A percentile compares a stretch with the other conserved stretches of the same genome.
Conservation (phyloP, 2,113 vertebrate genomes). For the Heterochromis multidens region DNA sequence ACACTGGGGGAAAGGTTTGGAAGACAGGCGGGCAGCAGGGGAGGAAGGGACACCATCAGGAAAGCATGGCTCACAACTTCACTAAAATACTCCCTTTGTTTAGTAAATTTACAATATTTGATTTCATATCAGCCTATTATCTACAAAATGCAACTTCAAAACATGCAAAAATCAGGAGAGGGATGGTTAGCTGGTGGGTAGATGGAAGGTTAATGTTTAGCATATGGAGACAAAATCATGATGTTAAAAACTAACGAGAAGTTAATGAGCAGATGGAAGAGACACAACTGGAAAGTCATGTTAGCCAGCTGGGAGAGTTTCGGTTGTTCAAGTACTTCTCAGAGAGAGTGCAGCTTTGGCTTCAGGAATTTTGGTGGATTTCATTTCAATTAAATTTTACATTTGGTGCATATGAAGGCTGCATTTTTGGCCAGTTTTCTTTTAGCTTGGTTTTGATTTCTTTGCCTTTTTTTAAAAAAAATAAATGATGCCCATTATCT, state of each 20-base stretch:
- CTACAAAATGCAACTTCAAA: conserved; percentile 1
- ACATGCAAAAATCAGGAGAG: conserved; percentile 48
- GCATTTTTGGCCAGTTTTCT: no score
- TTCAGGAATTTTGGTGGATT: neutral
- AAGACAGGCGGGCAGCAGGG: conserved; percentile 9
- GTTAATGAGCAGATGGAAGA: neutral
- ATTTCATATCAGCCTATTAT: neutral
- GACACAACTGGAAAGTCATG: neutral
- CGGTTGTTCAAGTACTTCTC: neutral
- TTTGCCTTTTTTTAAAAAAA: no score
- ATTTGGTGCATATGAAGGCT: no score
- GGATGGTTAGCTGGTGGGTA: conserved; percentile 34
- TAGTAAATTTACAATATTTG: neutral
- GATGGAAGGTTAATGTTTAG: conserved; percentile 31
- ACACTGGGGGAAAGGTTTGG: neutral
- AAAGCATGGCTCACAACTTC: neutral
- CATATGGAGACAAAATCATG: conserved; percentile 43
- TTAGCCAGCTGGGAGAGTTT: neutral
- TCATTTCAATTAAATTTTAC: no score
- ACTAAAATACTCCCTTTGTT: neutral
- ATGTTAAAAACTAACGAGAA: conserved; percentile 8
- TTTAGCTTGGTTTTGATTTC: no score
- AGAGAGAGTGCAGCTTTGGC: neutral
- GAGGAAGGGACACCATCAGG: conserved; percentile 7
- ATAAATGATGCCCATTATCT: neutral